Percentiles rank a stretch among this genome's conserved stretches.
Conservation (phyloP, 2,113 vertebrate genomes). For the Saguinus imperator region DNA sequence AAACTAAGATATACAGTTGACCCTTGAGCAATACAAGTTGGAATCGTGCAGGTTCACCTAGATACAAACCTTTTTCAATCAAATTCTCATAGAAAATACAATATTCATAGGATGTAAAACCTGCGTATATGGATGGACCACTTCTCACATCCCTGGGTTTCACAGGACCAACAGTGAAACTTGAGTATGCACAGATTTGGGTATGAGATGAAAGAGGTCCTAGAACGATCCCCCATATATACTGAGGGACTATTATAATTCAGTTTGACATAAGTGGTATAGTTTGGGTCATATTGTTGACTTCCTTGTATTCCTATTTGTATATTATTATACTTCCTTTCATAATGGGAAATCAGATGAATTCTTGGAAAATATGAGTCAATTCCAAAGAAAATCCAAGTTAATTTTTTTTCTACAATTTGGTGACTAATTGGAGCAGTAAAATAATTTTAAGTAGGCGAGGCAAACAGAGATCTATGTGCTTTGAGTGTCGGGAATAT, state of each 20-base stretch:
- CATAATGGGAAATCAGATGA: background rate
- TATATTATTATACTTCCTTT: background rate
- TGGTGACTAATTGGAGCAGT: background rate
- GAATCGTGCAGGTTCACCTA: background rate
- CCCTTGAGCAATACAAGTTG: background rate
- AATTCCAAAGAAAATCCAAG: slow-evolving; percentile 1
- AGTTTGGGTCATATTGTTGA: background rate
- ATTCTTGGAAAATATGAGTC: background rate
- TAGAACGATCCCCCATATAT: background rate
- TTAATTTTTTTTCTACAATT: background rate
- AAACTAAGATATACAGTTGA: background rate
- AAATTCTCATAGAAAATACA: background rate
- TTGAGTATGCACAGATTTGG: background rate
- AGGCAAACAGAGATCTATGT: background rate
- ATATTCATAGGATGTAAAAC: background rate
- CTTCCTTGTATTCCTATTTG: background rate
- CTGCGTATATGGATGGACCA: background rate
- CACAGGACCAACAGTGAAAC: background rate
- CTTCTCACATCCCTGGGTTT: background rate
- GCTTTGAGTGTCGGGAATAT: background rate
- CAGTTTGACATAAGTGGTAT: background rate
- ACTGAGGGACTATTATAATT: background rate
- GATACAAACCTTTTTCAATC: background rate
- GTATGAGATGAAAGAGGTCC: background rate
- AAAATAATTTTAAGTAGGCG: background rate